phyloP scores from a whole-genome alignment of 2,888 invertebrate genomes.

The Hydraecia micacea region DNA sequence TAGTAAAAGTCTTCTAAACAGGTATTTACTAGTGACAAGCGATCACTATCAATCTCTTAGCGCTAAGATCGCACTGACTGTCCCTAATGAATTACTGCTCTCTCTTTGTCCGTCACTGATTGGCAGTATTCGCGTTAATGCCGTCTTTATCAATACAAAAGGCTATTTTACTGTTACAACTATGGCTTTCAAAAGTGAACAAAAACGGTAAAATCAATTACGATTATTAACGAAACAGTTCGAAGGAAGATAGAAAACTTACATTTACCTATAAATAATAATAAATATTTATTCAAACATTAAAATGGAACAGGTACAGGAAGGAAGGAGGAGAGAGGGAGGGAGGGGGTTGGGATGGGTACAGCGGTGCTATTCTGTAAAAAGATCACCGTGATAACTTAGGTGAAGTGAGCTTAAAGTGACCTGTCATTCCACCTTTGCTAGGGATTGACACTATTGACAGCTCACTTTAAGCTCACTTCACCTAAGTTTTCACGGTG shows the following conservation, averaged over 20 bases:
- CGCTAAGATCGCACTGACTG: slow-evolving; percentile 54
- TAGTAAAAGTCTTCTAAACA: neutral
- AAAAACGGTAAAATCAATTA: neutral
- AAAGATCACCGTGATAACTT: too few relatives aligned
- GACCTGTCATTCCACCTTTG: too few relatives aligned
- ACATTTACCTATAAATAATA: neutral
- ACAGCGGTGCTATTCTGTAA: too few relatives aligned
- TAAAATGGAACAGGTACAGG: too few relatives aligned
- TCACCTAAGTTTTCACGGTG: too few relatives aligned
- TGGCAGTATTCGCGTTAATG: slow-evolving; percentile 23
- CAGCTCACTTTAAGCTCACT: too few relatives aligned
- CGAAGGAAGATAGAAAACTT: neutral
- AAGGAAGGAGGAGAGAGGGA: too few relatives aligned
- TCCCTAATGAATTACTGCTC: slow-evolving; percentile 57
- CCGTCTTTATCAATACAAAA: neutral
- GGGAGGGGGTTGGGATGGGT: too few relatives aligned
- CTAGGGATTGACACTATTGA: too few relatives aligned
- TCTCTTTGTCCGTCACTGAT: slow-evolving; percentile 13
- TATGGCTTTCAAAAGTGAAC: neutral
- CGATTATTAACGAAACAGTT: neutral
- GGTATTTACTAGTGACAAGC: slow-evolving; percentile 43
- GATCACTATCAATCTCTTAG: slow-evolving; percentile 62
- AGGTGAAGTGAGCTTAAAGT: too few relatives aligned
- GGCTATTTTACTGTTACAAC: neutral
- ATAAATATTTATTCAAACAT: neutral